Conservation (phyloP, 2,113 vertebrate genomes). For the Notothenia rossii region DNA sequence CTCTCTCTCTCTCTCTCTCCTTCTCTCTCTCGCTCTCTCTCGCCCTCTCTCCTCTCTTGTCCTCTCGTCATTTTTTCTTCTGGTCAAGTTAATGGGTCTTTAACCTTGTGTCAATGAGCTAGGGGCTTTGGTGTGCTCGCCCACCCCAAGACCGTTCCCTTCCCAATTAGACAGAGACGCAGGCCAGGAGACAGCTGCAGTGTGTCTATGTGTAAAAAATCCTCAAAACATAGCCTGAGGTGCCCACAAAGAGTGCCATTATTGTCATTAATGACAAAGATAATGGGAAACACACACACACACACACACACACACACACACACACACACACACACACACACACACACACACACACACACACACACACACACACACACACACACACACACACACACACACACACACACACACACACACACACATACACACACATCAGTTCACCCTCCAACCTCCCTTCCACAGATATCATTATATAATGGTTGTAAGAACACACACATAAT, state of each 20-base stretch:
- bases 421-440: too few species aligned
- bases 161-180: conserved; percentile 69
- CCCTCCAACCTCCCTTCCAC: conserved; percentile 16
- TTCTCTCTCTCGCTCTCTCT: background rate
- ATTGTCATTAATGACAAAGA: conserved; percentile 74
- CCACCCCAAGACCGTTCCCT: conserved; percentile 70
- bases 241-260: conserved; percentile 58
- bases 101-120: conserved; percentile 81
- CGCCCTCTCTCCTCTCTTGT: background rate
- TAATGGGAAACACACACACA: conserved; percentile 63
- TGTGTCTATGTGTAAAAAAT: conserved; percentile 29
- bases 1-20: background rate
- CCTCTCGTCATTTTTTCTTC: conserved; percentile 55
- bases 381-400: too few species aligned
- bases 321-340: background rate
- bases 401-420: too few species aligned
- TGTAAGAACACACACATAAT: conserved; percentile 39
- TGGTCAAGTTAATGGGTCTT: conserved; percentile 80
- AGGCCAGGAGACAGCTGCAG: conserved; percentile 36
- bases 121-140: conserved; percentile 61
- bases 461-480: conserved; percentile 53
- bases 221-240: conserved; percentile 71
- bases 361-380: background rate
- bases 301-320: background rate
- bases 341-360: too few species aligned